Evolutionary conservation across 2,797 vertebrate species (phyloP), one percentile per base, ranked within the genome.

Genomic region (Miichthys miiuy): DNA sequence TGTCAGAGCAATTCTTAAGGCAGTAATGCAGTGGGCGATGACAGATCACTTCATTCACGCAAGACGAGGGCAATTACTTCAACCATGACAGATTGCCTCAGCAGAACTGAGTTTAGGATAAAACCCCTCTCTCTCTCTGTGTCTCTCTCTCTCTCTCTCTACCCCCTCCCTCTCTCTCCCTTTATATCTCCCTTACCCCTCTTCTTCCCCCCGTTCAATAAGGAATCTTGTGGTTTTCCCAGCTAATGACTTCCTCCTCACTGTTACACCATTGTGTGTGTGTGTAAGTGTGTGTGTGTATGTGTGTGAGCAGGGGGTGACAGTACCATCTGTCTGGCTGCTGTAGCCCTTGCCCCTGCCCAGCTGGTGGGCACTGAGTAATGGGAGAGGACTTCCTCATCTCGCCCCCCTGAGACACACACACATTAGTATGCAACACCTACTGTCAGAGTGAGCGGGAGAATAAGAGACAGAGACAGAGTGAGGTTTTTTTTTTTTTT

Each of bases 81-180:
- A 94, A 94, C 94, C 92, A 93, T 95, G 95, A 96, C 95, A 95
- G 95, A 95, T 95, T 95, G 94, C 92, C 93, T 95, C 94, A 95
- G 92, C 94, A 92, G 92, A 94, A 94, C 87, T 92, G 91, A 94
- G 91, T 94, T 94, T 94, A 85, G 86, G 84, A 89, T 89, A 87
- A 91, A 92, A 88, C 70, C 85, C 51, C 72, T 25, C 50, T 50
- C 20, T 56, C 57, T 30, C 54, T 46, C 62, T 14, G 67, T 52
- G 25, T 58, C 38, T 66, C 60, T 56, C 55, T 67, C 47, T 50
- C 70, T 54, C n/a, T 18, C 72, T 41, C 50, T 50, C 21, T 60
- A 14, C 70, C 48, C 34, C 54, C 23, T 60, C 60, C 51, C 55
- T 70, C 54, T 50, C 65, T 73, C 69, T 25, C 25, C 30, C 85